phyloP scores from a whole-genome alignment of 1,140 invertebrate genomes.

The Drosophila insularis region DNA sequence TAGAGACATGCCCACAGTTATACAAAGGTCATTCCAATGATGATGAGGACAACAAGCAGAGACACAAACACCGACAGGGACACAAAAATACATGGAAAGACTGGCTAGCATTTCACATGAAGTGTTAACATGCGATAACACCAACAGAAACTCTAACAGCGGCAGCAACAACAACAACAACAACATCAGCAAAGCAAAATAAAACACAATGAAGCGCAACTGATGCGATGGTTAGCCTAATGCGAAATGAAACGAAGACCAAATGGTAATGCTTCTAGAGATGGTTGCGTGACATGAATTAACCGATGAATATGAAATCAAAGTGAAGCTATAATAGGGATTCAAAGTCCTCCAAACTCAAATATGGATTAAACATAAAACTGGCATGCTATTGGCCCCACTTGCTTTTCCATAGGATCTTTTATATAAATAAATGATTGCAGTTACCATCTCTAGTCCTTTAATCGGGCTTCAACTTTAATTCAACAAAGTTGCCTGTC shows the following conservation, averaged over 20 bases:
- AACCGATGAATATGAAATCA: not conserved
- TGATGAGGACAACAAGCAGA: slow-evolving; percentile 40
- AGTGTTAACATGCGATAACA: slow-evolving; percentile 79
- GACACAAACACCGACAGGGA: slow-evolving; percentile 28
- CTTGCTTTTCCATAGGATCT: no score
- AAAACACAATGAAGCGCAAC: slow-evolving; percentile 77
- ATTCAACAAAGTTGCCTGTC: slow-evolving; percentile 10
- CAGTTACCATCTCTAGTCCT: not conserved
- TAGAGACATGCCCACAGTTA: slow-evolving; percentile 31
- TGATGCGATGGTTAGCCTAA: slow-evolving; percentile 59
- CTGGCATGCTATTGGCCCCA: no score
- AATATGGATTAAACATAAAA: no score
- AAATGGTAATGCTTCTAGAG: slow-evolving; percentile 10
- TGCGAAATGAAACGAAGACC: slow-evolving; percentile 39
- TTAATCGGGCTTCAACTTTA: not conserved
- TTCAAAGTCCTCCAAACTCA: no score
- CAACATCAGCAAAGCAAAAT: slow-evolving; percentile 43
- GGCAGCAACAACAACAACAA: not conserved
- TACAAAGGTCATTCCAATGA: slow-evolving; percentile 76
- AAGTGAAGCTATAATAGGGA: not conserved
- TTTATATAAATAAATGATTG: not conserved
- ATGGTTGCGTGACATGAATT: slow-evolving; percentile 7
- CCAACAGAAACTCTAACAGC: slow-evolving; percentile 15
- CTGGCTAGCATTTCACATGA: slow-evolving; percentile 66
- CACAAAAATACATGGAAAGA: slow-evolving; percentile 10